Evolutionary conservation across 64 coral and sea anemone species (phyloP).

Genomic region (Orbicella faveolata): DNA sequence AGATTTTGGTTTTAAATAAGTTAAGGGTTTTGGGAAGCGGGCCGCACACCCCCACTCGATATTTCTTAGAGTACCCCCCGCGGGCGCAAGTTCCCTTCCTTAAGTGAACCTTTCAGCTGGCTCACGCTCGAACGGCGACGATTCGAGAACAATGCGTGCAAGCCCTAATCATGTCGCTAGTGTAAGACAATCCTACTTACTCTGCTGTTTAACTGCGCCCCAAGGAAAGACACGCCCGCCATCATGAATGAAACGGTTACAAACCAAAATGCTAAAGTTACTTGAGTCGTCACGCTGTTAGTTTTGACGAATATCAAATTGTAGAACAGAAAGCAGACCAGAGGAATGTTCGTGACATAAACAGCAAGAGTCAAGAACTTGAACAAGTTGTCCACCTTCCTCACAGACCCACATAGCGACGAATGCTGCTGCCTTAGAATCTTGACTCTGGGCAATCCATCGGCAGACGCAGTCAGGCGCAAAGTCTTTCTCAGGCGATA

Average conservation of each 20-base stretch:
- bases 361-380: slow-evolving; percentile 39
- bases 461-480: slow-evolving; percentile 5
- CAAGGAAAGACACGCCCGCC: slow-evolving; percentile 11
- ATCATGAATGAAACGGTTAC: slow-evolving; percentile 7
- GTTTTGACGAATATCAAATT: slow-evolving; percentile 19
- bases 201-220: slow-evolving; percentile 28
- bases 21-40: too few relatives aligned
- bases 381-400: slow-evolving; percentile 49
- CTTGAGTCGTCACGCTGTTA: background rate
- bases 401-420: slow-evolving; percentile 37
- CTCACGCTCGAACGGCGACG: too few relatives aligned
- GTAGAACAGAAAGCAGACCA: slow-evolving; percentile 32
- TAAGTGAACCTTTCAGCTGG: too few relatives aligned
- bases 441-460: slow-evolving; percentile 16
- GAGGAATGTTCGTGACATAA: slow-evolving; percentile 44
- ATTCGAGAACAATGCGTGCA: too few relatives aligned
- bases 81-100: too few relatives aligned
- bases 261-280: slow-evolving; percentile 45
- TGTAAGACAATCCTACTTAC: background rate
- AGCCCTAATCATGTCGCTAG: too few relatives aligned
- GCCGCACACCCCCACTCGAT: too few relatives aligned
- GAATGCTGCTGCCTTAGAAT: slow-evolving; percentile 38
- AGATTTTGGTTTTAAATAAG: too few relatives aligned
- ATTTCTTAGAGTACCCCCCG: too few relatives aligned
- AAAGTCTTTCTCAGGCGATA: slow-evolving; percentile 17